Conservation (phyloP, 2,888 invertebrate genomes). For the Hermodice carunculata region DNA sequence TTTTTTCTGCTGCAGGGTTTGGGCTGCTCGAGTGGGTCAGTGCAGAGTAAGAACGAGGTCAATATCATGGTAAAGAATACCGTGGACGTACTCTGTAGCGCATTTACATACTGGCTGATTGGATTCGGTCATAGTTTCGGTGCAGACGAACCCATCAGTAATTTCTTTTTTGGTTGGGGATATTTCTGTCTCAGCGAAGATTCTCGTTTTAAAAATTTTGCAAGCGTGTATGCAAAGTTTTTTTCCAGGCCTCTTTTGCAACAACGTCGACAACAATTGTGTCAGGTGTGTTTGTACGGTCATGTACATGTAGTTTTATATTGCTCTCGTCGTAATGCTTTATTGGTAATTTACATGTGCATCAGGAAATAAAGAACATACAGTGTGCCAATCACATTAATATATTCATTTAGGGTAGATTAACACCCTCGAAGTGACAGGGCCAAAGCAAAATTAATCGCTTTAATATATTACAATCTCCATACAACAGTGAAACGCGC, state of each 20-base stretch:
- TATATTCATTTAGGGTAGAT: too few species aligned
- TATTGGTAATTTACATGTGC: too few species aligned
- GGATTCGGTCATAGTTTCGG: conserved; percentile 93
- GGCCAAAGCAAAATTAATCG: too few species aligned
- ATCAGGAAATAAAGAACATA: too few species aligned
- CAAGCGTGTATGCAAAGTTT: conserved; percentile 29
- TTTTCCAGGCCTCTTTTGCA: conserved; percentile 85
- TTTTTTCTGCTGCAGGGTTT: conserved; percentile 78
- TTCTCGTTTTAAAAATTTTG: conserved; percentile 20
- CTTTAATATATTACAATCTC: too few species aligned
- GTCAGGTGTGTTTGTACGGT: too few species aligned
- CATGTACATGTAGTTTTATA: too few species aligned
- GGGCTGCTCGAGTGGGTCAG: conserved; percentile 93
- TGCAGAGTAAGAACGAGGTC: conserved; percentile 84
- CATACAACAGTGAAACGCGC: too few species aligned
- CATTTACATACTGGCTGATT: conserved; percentile 94
- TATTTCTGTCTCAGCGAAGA: conserved; percentile 67
- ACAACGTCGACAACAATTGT: conserved; percentile 93
- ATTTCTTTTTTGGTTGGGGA: conserved; percentile 54
- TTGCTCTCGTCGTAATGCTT: too few species aligned
- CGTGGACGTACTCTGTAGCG: conserved; percentile 94
- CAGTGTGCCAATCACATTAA: too few species aligned
- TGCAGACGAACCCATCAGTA: conserved; percentile 34
- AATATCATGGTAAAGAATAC: conserved; percentile 99
- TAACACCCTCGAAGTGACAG: too few species aligned